phyloP scores from a whole-genome alignment of 2,797 vertebrate genomes.

The Poliocrania exsul region DNA sequence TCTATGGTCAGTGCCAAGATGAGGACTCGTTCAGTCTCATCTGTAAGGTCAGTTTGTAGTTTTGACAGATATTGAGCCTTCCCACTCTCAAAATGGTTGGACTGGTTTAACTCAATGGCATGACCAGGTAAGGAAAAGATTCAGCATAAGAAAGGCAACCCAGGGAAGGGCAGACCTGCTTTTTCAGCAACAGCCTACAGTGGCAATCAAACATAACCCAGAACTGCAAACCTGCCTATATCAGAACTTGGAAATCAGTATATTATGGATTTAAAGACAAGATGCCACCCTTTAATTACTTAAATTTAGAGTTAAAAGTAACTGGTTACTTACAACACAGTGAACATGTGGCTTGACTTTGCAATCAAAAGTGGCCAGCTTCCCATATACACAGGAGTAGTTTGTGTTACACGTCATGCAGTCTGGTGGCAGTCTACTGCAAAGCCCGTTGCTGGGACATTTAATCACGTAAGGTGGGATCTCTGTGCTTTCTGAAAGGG shows the following conservation, averaged over 20 bases:
- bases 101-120: neutral
- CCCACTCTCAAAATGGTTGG: neutral
- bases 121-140: neutral
- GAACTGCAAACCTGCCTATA: neutral
- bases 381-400: slow-evolving; percentile 91
- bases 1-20: neutral
- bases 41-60: neutral
- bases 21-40: neutral
- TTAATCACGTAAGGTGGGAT: slow-evolving; percentile 73
- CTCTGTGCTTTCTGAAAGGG: slow-evolving; percentile 74
- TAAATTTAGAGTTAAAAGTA: neutral
- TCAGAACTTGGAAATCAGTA: neutral
- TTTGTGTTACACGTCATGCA: slow-evolving; percentile 88
- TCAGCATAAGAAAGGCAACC: neutral
- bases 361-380: slow-evolving; percentile 83
- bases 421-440: slow-evolving; percentile 85
- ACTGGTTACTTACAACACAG: slow-evolving; percentile 87
- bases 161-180: neutral
- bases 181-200: neutral
- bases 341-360: slow-evolving; percentile 84
- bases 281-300: neutral
- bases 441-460: slow-evolving; percentile 91
- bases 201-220: accelerated
- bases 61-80: neutral
- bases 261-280: neutral